These are phyloP conservation scores for Adelognathus sp. DNA, from an alignment of 2,888 invertebrate species.

Conservation along the genomic window DNA sequence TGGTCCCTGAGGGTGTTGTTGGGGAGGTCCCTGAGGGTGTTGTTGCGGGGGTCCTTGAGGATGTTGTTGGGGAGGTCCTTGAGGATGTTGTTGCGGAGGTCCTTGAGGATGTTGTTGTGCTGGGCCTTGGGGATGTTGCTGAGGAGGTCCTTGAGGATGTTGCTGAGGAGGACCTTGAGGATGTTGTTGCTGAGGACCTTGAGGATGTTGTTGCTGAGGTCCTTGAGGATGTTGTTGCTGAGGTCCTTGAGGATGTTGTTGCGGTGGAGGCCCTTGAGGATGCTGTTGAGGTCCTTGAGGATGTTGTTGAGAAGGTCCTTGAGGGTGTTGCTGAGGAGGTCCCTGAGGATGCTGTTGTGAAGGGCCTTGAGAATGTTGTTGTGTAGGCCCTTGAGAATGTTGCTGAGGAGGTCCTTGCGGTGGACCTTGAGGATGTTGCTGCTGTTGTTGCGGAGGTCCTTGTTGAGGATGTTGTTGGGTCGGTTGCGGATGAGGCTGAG, in stretches of 20 bases:
- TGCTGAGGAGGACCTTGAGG: no score
- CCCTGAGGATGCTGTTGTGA: constrained; percentile 76
- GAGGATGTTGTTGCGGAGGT: constrained; percentile 76
- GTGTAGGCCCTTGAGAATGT: constrained; percentile 72
- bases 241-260: constrained; percentile 46
- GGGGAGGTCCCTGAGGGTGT: constrained; percentile 55
- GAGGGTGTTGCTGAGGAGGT: constrained; percentile 64
- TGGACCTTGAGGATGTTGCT: constrained; percentile 38
- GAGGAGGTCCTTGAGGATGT: constrained; percentile 74
- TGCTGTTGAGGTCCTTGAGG: constrained; percentile 45
- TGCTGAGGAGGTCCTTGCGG: constrained; percentile 70
- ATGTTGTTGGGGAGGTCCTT: constrained; percentile 67
- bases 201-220: constrained; percentile 56
- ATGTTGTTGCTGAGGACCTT: constrained; percentile 38
- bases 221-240: constrained; percentile 42
- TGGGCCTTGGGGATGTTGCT: constrained; percentile 66
- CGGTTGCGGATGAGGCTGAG: constrained; percentile 39
- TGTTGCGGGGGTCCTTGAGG: constrained; percentile 61
- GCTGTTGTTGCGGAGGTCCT: constrained; percentile 44
- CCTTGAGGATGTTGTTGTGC: constrained; percentile 70
- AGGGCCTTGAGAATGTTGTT: constrained; percentile 66
- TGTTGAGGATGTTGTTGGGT: constrained; percentile 36
- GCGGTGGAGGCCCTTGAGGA: constrained; percentile 47
- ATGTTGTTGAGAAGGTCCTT: constrained; percentile 60
- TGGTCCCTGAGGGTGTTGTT: constrained; percentile 37